Base-by-base conservation (phyloP, 1,140 invertebrate species). In the Caenorhabditis brenneri region DNA sequence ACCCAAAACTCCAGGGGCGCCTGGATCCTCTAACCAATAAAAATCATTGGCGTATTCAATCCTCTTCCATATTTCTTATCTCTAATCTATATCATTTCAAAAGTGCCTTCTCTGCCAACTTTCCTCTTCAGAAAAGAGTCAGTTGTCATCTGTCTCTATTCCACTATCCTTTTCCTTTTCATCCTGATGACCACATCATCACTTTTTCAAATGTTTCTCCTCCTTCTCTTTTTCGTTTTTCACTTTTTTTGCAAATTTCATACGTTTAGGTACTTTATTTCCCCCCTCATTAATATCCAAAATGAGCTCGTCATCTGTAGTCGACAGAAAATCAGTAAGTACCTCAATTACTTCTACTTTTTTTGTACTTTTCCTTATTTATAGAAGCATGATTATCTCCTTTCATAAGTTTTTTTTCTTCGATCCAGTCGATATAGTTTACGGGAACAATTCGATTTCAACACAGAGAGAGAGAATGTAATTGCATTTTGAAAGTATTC, bases 401-500 rank as follows among this genome's bases (percentile, higher is more conserved):
- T 19, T 74, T 42, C 46, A 65, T 74, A 74, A 22, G n/a, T 74
- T 65, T 65, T 51, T n/a, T n/a, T n/a, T n/a, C n/a, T n/a, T n/a
- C n/a, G n/a, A n/a, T n/a, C n/a, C n/a, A n/a, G n/a, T n/a, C 39
- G n/a, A 24, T 55, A 55, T 55, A 55, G 24, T 55, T 55, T 65
- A 65, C 58, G 31, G n/a, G 58, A 65, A 65, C 58, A 65, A 65
- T 65, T 65, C 58, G 58, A 65, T 65, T 65, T 36, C 58, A 7
- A 42, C 39, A 42, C 39, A 42, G 12, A 42, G 12, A 42, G 12
- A 42, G 39, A 42, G n/a, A 33, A 65, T 36, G 58, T 65, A 65
- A 65, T 65, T 65, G 58, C 58, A 65, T 65, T 65, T 65, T 65
- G 58, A 65, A 65, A 65, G 58, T 65, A 65, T 65, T 65, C 29